A percentile compares a stretch with the other conserved stretches of the same genome.
Conservation (phyloP, 2,888 invertebrate species). For the Leptinotarsa rubiginosa region DNA sequence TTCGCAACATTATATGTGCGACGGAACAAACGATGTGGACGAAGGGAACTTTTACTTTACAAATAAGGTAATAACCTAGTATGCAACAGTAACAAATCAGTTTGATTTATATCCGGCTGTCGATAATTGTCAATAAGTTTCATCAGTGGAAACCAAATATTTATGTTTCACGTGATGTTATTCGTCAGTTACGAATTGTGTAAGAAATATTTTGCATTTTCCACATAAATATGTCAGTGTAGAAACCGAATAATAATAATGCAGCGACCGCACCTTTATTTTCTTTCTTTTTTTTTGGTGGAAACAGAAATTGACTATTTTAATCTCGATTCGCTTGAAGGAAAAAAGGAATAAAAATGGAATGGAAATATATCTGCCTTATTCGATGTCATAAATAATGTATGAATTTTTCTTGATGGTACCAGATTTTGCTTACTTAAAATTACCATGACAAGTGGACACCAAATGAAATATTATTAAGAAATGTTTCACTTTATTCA, state of each 20-base stretch:
- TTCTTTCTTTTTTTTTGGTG: background rate
- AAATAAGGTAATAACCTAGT: conserved; percentile 35
- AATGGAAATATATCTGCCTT: no score
- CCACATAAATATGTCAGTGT: background rate
- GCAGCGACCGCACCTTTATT: background rate
- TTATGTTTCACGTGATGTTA: conserved; percentile 6
- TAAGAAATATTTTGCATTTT: conserved; percentile 22
- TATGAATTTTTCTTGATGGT: no score
- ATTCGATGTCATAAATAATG: no score
- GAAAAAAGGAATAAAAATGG: no score
- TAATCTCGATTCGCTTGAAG: no score
- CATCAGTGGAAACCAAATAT: conserved; percentile 22
- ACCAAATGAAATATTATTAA: no score
- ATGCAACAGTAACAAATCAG: conserved; percentile 29
- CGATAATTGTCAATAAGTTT: conserved; percentile 30
- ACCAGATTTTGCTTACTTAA: no score
- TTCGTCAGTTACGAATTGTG: conserved; percentile 8
- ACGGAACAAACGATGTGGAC: conserved; percentile 2
- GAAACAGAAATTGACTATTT: no score
- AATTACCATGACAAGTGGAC: no score
- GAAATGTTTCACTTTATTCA: no score
- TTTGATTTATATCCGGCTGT: conserved; percentile 32
- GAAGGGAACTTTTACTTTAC: conserved; percentile 36
- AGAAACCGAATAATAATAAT: background rate
- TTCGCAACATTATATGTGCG: background rate